These are phyloP conservation scores for Conops quadrifasciatus DNA, from an alignment of 2,888 invertebrate genomes.

Conservation along the genomic window DNA sequence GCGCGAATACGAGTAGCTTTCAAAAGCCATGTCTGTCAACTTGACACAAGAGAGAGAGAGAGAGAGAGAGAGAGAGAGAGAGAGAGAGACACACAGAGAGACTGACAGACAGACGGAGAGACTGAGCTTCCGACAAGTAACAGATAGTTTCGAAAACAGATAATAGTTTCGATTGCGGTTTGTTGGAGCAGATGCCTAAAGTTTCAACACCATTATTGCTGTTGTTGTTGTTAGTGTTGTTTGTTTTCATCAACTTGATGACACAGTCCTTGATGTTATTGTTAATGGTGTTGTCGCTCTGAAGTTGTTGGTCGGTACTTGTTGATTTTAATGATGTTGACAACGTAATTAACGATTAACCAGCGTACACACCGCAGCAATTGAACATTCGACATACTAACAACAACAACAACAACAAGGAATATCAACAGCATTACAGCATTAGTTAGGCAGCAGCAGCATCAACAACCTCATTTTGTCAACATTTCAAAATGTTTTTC, in stretches of 20 bases:
- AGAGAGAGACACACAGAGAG: neutral
- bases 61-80: too few species aligned
- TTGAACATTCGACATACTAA: neutral
- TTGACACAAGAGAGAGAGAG: neutral
- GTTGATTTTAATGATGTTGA: slow-evolving; percentile 24
- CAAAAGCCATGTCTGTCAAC: slow-evolving; percentile 17
- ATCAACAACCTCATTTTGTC: neutral
- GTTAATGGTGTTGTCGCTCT: neutral
- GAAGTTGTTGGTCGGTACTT: neutral
- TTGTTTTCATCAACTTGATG: neutral
- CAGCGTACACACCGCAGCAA: slow-evolving; percentile 8
- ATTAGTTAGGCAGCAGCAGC: neutral
- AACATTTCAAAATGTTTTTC: slow-evolving; percentile 3
- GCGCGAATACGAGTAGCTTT: neutral
- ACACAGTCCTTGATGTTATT: neutral
- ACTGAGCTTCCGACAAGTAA: too few species aligned
- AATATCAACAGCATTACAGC: neutral
- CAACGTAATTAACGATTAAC: slow-evolving; percentile 20
- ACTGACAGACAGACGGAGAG: neutral
- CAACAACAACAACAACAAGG: neutral
- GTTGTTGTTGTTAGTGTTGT: slow-evolving; percentile 8
- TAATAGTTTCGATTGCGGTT: too few species aligned
- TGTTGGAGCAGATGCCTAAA: neutral
- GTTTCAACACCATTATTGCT: slow-evolving; percentile 14
- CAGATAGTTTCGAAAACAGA: too few species aligned